Evolutionary conservation across 2,113 vertebrate genomes (phyloP), one percentile per base, ranked within the genome.

Genomic region (Equus quagga): DNA sequence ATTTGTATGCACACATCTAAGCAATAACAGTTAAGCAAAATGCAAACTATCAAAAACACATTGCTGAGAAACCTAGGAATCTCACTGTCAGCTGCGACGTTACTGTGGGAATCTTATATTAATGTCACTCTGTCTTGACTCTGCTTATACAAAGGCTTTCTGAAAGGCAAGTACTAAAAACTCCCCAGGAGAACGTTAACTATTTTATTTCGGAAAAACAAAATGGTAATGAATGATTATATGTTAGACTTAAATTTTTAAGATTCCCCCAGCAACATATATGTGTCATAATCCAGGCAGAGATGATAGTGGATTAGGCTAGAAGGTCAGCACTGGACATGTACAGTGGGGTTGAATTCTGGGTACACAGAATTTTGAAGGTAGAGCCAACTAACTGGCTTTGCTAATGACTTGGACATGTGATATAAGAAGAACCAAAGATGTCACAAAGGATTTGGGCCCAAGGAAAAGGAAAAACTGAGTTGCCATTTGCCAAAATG

Each of bases 21-120:
- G 92, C 69, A 64, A 76, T 87, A 96, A 97, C 64, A 96, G 60
- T 97, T 97, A 98, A 56, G 62, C 64, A 93, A 98, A 98, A 96
- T 56, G 10, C 86, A 96, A 91, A 95, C 21, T 62, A 95, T 91
- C 24, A 96, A 97, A 97, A 92, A 36, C 60, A 96, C 49, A 96
- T 46, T 13, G 49, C 49, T 23, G 86, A 97, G 62, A 62, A 97
- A 81, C 88, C 33, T 41, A 93, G 83, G 70, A 94, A 95, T 89
- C 85, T 92, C 15, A 44, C 93, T 93, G 58, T 84, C 76, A 95
- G 89, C 95, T 84, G 85, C 13, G n/a, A 65, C 18, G 84, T 72
- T 96, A 73, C 84, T 89, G 17, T 4, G 5, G 58, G 70, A 96
- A 86, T 58, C 67, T 89, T 79, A 70, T 89, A 89, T 83, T 82